phyloP scores from a whole-genome alignment of 2,113 vertebrate species.

The Desmodus rotundus region DNA sequence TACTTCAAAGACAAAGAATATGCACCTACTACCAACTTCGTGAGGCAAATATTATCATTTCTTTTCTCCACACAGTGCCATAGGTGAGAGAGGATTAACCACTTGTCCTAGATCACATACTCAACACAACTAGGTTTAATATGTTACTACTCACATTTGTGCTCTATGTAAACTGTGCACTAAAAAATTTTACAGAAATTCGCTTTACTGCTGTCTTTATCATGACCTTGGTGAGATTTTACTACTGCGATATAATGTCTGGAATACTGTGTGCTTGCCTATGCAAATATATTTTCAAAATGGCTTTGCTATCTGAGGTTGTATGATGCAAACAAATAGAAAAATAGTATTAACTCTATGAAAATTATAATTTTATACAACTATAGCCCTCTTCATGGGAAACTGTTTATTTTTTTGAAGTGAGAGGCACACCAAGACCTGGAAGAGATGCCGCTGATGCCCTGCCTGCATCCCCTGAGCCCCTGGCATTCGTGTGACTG shows the following conservation, averaged over 20 bases:
- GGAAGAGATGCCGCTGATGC: neutral
- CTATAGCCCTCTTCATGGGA: neutral
- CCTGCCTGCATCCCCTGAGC: neutral
- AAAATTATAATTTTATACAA: neutral
- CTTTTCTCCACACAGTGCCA: neutral
- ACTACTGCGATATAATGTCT: neutral
- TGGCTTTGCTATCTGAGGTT: neutral
- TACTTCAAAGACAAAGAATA: neutral
- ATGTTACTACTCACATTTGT: neutral
- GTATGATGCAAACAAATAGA: neutral
- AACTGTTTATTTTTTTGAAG: neutral
- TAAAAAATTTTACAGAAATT: neutral
- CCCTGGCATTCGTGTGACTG: neutral
- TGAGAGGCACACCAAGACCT: neutral
- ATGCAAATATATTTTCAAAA: neutral
- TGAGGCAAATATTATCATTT: neutral
- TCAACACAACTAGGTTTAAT: neutral
- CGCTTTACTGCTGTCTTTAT: neutral
- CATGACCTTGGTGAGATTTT: neutral
- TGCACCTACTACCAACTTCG: neutral
- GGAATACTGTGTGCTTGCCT: neutral
- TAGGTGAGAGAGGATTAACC: neutral
- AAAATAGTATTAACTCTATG: neutral
- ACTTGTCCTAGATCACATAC: neutral
- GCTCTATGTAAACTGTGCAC: neutral